Percentiles rank a stretch among this genome's conserved stretches.
phyloP scores from a whole-genome alignment of 1,140 invertebrate genomes.

The Zaprionus kolodkinae region DNA sequence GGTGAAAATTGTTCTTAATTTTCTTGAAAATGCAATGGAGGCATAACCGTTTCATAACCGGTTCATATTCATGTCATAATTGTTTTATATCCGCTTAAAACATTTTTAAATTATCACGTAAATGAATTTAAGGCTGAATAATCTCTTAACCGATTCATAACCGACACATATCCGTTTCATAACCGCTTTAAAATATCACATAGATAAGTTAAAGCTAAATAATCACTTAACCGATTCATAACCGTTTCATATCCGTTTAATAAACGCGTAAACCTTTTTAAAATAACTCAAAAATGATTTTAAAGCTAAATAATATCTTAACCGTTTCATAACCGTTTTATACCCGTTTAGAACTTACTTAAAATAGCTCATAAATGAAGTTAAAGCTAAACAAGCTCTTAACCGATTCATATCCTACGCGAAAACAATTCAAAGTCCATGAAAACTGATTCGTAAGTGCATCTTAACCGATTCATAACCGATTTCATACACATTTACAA shows the following conservation, averaged over 20 bases:
- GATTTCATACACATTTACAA: background rate
- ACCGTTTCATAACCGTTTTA: background rate
- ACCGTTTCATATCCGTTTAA: background rate
- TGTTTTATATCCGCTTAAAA: background rate
- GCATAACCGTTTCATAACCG: background rate
- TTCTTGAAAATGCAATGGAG: background rate
- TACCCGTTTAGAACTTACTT: background rate
- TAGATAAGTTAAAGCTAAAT: no score
- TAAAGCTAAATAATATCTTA: no score
- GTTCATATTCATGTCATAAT: background rate
- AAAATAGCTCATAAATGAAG: background rate
- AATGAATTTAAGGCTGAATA: background rate
- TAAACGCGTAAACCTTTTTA: background rate
- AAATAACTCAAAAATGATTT: background rate
- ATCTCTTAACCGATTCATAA: no score
- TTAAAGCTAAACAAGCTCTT: no score
- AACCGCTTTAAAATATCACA: no score
- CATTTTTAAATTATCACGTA: background rate
- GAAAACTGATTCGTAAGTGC: background rate
- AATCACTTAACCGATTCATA: background rate
- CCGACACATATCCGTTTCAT: no score
- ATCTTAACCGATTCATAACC: background rate
- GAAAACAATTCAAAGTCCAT: background rate
- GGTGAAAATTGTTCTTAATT: background rate
- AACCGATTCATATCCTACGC: background rate